phyloP scores from a whole-genome alignment of 2,797 vertebrate genomes.

The Acrocephalus scirpaceus region DNA sequence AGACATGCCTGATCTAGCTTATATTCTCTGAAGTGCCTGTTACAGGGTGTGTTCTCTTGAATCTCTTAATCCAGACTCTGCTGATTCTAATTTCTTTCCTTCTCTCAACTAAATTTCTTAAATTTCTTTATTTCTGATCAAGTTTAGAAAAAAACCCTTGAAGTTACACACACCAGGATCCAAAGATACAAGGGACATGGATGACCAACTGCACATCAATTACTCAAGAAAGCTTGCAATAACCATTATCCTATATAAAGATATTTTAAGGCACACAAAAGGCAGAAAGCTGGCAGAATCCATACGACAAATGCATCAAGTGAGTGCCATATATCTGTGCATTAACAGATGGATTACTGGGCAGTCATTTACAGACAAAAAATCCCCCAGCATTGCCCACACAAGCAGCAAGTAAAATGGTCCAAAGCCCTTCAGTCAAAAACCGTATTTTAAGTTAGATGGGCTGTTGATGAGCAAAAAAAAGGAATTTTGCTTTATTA shows the following conservation, averaged over 20 bases:
- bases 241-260: not conserved
- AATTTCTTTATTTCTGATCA: not conserved
- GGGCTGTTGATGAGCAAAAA: not conserved
- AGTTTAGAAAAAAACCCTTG: not conserved
- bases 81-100: not conserved
- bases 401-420: not conserved
- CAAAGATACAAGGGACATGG: fast-evolving
- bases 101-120: not conserved
- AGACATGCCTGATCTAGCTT: not conserved
- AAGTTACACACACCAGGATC: not conserved
- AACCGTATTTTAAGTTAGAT: not conserved
- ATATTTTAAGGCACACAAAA: not conserved
- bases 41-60: not conserved
- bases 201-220: not conserved
- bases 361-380: not conserved
- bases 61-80: not conserved
- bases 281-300: not conserved
- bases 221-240: not conserved
- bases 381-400: not conserved
- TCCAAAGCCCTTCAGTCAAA: not conserved
- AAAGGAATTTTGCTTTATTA: not conserved
- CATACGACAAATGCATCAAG: not conserved
- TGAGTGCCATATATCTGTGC: not conserved
- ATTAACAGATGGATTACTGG: not conserved
- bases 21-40: not conserved